phyloP scores from a whole-genome alignment of 2,113 vertebrate genomes.

The human (Homo sapiens) region GRCh38 chr5:86628001-86628500 shows the following conservation, averaged over 20 bases:
- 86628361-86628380: not conserved
- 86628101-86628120: not conserved
- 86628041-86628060: not conserved
- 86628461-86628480: not conserved
- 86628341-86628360: not conserved
- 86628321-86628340: not conserved
- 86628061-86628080: not conserved
- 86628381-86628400: not conserved
- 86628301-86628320: not conserved
- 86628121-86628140: not conserved
- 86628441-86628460: not conserved
- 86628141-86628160: not conserved
- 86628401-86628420: not conserved
- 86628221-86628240: not conserved
- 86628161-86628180: not conserved
- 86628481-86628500: constrained; percentile 23
- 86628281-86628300: not conserved
- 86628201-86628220: not conserved
- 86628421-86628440: constrained; percentile 45
- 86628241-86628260: not conserved
- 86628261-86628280: not conserved
- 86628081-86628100: not conserved
- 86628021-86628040: not conserved
- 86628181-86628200: not conserved
- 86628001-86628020: not conserved